Evolutionary conservation across 2,888 invertebrate species (phyloP).

Genomic region (Strigamia crassipes): DNA sequence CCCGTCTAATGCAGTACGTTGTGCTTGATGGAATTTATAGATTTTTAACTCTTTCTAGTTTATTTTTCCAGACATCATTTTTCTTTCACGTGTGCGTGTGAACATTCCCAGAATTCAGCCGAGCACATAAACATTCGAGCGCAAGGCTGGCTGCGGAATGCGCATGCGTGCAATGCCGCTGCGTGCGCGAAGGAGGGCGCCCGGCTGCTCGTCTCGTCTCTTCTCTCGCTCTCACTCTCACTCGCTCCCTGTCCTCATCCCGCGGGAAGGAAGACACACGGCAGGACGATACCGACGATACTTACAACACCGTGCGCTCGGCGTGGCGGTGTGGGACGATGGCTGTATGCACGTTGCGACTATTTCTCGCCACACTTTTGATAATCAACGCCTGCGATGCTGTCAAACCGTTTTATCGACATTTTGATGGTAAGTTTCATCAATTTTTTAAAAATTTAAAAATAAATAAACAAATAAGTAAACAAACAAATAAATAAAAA

Average conservation of each 20-base stretch:
- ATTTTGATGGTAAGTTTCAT: background rate
- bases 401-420: slow-evolving; percentile 11
- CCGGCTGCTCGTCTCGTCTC: background rate
- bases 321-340: background rate
- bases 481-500: background rate
- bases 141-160: background rate
- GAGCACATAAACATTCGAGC: background rate
- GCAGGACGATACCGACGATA: background rate
- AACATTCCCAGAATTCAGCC: background rate
- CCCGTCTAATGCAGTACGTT: too few relatives aligned
- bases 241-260: background rate
- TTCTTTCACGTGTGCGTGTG: background rate
- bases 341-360: background rate
- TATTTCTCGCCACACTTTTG: background rate
- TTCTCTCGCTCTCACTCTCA: too few relatives aligned
- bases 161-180: background rate
- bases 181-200: background rate
- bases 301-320: background rate
- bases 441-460: background rate
- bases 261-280: background rate
- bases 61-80: background rate
- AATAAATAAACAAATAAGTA: background rate
- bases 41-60: background rate
- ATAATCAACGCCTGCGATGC: background rate
- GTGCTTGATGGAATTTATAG: background rate